Conservation (phyloP, 2,113 vertebrate genomes). For the Brachyhypopomus occidentalis region DNA sequence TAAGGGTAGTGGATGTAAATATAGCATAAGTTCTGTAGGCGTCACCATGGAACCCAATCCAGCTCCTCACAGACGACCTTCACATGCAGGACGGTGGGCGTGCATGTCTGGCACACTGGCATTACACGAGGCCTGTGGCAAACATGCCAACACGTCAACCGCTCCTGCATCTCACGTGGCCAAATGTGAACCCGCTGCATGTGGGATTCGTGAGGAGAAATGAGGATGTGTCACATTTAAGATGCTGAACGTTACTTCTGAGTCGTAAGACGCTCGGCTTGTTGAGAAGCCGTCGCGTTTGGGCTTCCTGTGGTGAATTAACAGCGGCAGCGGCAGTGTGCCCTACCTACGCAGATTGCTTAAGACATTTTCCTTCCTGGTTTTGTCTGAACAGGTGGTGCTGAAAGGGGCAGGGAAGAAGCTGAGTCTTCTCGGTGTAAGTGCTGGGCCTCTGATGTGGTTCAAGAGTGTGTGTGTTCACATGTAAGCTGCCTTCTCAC, state of each 20-base stretch:
- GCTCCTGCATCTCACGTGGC: background rate
- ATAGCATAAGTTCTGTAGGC: constrained; percentile 53
- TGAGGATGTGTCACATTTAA: background rate
- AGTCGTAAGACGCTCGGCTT: background rate
- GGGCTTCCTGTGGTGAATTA: background rate
- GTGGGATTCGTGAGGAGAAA: background rate
- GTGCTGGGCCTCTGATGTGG: constrained; percentile 50
- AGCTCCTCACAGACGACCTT: constrained; percentile 60
- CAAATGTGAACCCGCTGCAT: background rate
- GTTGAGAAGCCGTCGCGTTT: too few species aligned
- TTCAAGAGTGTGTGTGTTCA: background rate
- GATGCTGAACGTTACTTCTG: background rate
- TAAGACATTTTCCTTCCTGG: background rate
- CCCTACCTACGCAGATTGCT: background rate
- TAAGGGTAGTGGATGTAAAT: constrained; percentile 47
- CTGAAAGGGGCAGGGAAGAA: constrained; percentile 81
- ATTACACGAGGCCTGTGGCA: constrained; percentile 10
- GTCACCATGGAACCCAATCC: constrained; percentile 60
- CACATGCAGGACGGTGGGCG: constrained; percentile 30
- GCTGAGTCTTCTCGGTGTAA: constrained; percentile 79
- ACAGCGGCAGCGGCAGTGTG: background rate
- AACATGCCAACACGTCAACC: background rate
- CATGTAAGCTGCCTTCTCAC: constrained; percentile 18
- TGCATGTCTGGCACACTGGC: background rate
- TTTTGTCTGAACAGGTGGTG: constrained; percentile 70